phyloP scores from a whole-genome alignment of 2,113 vertebrate species.

The Pteruthius melanotis region DNA sequence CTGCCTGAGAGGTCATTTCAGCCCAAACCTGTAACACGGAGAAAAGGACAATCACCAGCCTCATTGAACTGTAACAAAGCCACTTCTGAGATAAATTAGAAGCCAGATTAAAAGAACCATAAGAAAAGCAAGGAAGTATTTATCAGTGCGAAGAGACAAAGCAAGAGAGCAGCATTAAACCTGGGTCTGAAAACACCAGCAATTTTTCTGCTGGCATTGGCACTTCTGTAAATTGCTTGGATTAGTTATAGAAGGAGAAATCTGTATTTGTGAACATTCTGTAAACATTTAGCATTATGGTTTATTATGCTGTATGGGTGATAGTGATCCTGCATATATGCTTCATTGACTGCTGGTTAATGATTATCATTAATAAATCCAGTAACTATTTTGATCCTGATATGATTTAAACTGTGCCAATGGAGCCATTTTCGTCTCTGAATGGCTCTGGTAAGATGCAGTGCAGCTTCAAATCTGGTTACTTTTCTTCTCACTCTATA shows the following conservation, averaged over 20 bases:
- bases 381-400: neutral
- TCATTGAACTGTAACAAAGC: neutral
- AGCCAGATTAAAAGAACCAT: neutral
- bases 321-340: neutral
- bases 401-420: neutral
- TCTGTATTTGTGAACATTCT: neutral
- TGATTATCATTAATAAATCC: neutral
- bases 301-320: neutral
- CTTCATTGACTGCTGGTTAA: neutral
- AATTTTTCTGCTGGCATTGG: neutral
- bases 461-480: neutral
- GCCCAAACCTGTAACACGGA: neutral
- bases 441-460: neutral
- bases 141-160: neutral
- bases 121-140: neutral
- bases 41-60: neutral
- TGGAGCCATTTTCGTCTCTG: neutral
- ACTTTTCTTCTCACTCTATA: neutral
- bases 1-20: neutral
- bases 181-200: neutral
- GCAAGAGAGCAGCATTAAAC: neutral
- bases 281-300: neutral
- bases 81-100: neutral
- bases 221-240: neutral
- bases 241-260: neutral